Percentiles rank a stretch among this genome's conserved stretches.
phyloP scores from a whole-genome alignment of 2,113 vertebrate genomes.

The Actenoides lindsayi region DNA sequence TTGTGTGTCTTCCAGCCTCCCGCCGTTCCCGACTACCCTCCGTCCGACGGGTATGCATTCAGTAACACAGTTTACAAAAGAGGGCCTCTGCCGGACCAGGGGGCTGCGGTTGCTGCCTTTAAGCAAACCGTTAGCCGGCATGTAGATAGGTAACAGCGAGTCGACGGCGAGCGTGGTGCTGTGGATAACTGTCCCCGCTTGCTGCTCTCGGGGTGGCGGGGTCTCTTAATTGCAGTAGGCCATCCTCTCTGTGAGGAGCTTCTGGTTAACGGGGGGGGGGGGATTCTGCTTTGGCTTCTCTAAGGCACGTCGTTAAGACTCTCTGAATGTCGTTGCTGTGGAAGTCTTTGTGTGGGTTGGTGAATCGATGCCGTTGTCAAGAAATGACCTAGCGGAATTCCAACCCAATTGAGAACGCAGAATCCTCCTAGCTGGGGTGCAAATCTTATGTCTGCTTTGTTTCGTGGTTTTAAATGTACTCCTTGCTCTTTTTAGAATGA shows the following conservation, averaged over 20 bases:
- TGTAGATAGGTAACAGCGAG: constrained; percentile 86
- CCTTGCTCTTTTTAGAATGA: constrained; percentile 20
- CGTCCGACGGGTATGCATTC: constrained; percentile 81
- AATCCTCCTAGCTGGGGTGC: background rate
- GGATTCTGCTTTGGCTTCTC: background rate
- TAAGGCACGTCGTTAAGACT: background rate
- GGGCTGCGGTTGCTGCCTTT: constrained; percentile 79
- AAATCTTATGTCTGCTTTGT: background rate
- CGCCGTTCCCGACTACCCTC: constrained; percentile 72
- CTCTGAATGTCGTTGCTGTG: background rate
- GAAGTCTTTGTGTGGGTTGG: background rate
- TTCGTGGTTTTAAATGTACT: background rate
- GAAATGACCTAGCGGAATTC: background rate
- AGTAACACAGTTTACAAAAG: constrained; percentile 75
- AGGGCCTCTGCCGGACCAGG: constrained; percentile 83
- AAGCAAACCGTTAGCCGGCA: constrained; percentile 84
- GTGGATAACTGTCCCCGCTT: constrained; percentile 77
- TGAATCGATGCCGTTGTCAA: background rate
- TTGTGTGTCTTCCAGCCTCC: constrained; percentile 75
- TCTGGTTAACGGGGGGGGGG: background rate
- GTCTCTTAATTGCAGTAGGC: background rate
- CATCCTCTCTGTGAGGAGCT: accelerated
- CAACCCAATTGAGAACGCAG: background rate
- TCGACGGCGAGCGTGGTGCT: constrained; percentile 4
- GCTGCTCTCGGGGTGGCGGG: background rate